Evolutionary conservation across 2,113 vertebrate genomes (phyloP).

Genomic region (Lontra canadensis): DNA sequence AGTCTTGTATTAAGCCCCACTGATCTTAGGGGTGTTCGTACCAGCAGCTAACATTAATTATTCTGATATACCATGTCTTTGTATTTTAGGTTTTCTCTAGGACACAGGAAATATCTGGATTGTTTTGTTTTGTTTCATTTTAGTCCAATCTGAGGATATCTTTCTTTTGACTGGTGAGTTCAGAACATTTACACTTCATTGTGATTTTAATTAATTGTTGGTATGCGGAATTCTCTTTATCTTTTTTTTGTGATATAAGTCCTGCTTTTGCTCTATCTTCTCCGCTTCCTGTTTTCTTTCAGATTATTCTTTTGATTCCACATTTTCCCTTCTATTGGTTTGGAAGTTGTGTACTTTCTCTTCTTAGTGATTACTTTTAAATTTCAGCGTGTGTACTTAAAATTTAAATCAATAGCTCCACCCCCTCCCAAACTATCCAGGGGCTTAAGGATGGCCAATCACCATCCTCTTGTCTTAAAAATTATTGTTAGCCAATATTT

Average conservation of each 20-base stretch:
- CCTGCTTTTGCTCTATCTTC: conserved; percentile 27
- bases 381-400: background rate
- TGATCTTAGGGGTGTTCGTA: background rate
- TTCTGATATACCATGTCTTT: conserved; percentile 4
- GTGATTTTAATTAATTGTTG: conserved; percentile 37
- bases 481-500: background rate
- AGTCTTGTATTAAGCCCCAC: background rate
- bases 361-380: conserved; percentile 47
- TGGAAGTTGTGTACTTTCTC: background rate
- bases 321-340: background rate
- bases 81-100: conserved; percentile 41
- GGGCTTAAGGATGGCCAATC: background rate
- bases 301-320: conserved; percentile 37
- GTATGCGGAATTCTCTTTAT: conserved; percentile 12
- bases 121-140: conserved; percentile 27
- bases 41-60: background rate
- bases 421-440: background rate
- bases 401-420: conserved; percentile 16
- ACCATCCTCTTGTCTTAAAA: conserved; percentile 20
- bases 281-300: conserved; percentile 15
- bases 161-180: conserved; percentile 50
- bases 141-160: background rate
- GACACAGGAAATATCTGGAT: conserved; percentile 26
- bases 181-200: conserved; percentile 20
- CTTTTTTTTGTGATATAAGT: conserved; percentile 4